A percentile compares a stretch with the other conserved stretches of the same genome.
These are phyloP conservation scores for Cataglyphis livida DNA, from an alignment of 2,888 invertebrate species.

Conservation along the genomic window DNA sequence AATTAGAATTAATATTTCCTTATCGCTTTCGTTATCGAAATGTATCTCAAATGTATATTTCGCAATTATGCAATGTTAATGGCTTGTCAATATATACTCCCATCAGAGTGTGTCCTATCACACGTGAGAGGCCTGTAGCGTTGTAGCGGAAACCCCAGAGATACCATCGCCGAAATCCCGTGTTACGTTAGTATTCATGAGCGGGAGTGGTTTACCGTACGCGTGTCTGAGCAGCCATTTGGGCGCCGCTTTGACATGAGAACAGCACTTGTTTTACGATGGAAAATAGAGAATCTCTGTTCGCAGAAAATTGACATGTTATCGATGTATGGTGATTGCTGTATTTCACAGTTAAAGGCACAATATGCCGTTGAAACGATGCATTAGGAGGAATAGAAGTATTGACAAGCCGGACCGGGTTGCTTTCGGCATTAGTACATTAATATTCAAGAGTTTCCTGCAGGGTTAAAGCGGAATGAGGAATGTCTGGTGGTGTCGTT, in stretches of 20 bases:
- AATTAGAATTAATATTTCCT: neutral
- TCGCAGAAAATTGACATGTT: neutral
- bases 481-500: slow-evolving; percentile 60
- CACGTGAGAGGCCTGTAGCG: slow-evolving; percentile 28
- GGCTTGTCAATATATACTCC: slow-evolving; percentile 31
- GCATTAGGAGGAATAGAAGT: slow-evolving; percentile 1
- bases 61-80: slow-evolving; percentile 19
- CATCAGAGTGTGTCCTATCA: slow-evolving; percentile 25
- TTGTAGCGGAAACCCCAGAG: slow-evolving; percentile 36
- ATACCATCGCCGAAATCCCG: slow-evolving; percentile 51
- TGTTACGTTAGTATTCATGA: slow-evolving; percentile 61
- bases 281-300: slow-evolving; percentile 46
- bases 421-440: slow-evolving; percentile 35
- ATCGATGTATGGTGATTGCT: neutral
- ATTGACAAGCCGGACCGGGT: neutral
- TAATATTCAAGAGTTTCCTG: slow-evolving; percentile 44
- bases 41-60: neutral
- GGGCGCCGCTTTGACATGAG: slow-evolving; percentile 26
- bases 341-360: neutral
- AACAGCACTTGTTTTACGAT: slow-evolving; percentile 32
- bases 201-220: slow-evolving; percentile 42
- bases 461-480: slow-evolving; percentile 62
- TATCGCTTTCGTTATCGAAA: neutral
- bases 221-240: slow-evolving; percentile 33
- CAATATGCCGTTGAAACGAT: neutral